phyloP scores from a whole-genome alignment of 2,797 vertebrate genomes.

The Tragopan temminckii region DNA sequence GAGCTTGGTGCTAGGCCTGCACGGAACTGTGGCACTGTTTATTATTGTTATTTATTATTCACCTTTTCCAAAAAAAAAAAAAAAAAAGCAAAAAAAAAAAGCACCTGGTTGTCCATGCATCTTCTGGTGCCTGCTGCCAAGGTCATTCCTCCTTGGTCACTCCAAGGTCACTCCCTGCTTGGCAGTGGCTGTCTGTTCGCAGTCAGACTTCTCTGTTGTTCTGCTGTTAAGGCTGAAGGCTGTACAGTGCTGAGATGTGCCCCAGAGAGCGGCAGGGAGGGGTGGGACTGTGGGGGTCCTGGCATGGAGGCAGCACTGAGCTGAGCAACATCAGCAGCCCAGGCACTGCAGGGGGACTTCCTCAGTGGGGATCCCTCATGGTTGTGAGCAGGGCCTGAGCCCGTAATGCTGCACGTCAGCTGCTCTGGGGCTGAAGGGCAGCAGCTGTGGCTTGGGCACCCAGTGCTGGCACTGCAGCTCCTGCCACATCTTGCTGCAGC shows the following conservation, averaged over 20 bases:
- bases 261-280: neutral
- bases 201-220: neutral
- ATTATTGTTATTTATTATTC: constrained; percentile 25
- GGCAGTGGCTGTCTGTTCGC: neutral
- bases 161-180: neutral
- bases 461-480: fast-evolving
- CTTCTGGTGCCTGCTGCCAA: neutral
- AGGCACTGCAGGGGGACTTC: no score
- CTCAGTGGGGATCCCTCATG: no score
- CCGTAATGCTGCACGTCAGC: no score
- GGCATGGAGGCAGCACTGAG: neutral
- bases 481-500: neutral
- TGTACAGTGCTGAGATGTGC: neutral
- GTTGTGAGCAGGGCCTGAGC: no score
- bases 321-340: no score
- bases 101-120: neutral
- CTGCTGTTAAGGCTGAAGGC: neutral
- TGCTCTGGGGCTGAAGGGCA: neutral
- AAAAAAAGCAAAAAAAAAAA: neutral
- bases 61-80: neutral
- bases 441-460: neutral
- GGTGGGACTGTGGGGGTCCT: neutral
- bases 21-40: neutral
- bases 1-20: neutral
- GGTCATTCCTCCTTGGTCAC: fast-evolving